Percentiles rank a stretch among this genome's conserved stretches.
Evolutionary conservation across 2,888 invertebrate genomes (phyloP).

Genomic region (Pemphredon lugubris): DNA sequence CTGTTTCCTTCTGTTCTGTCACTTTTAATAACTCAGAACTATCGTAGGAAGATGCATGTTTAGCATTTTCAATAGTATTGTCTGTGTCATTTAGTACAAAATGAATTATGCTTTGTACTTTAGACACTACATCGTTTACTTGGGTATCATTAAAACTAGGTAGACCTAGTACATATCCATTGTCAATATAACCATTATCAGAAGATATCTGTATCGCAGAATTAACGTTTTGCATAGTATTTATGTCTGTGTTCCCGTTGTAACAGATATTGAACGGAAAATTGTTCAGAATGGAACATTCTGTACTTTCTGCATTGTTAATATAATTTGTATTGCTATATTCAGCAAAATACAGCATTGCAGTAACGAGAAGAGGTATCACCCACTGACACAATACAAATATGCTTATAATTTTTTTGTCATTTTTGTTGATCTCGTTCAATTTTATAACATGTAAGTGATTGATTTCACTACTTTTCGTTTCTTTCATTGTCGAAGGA

Average conservation of each 20-base stretch:
- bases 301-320: slow-evolving; percentile 41
- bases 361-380: slow-evolving; percentile 68
- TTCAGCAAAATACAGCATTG: slow-evolving; percentile 62
- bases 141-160: slow-evolving; percentile 47
- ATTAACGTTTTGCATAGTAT: slow-evolving; percentile 17
- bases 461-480: slow-evolving; percentile 1
- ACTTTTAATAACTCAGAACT: slow-evolving; percentile 3
- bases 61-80: background rate
- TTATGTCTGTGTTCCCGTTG: background rate
- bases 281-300: slow-evolving; percentile 65
- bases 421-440: slow-evolving; percentile 13
- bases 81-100: slow-evolving; percentile 39
- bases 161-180: slow-evolving; percentile 41
- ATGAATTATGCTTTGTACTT: slow-evolving; percentile 67
- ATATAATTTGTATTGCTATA: slow-evolving; percentile 42
- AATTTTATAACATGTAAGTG: slow-evolving; percentile 17
- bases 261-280: slow-evolving; percentile 70
- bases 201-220: slow-evolving; percentile 12
- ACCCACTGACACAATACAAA: slow-evolving; percentile 73
- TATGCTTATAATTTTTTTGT: slow-evolving; percentile 49
- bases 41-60: slow-evolving; percentile 6
- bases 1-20: slow-evolving; percentile 19
- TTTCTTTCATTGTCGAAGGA: background rate
- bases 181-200: slow-evolving; percentile 52
- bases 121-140: slow-evolving; percentile 65